Evolutionary conservation across 2,113 vertebrate genomes (phyloP).

Genomic region (Poeciliopsis occidentalis): DNA sequence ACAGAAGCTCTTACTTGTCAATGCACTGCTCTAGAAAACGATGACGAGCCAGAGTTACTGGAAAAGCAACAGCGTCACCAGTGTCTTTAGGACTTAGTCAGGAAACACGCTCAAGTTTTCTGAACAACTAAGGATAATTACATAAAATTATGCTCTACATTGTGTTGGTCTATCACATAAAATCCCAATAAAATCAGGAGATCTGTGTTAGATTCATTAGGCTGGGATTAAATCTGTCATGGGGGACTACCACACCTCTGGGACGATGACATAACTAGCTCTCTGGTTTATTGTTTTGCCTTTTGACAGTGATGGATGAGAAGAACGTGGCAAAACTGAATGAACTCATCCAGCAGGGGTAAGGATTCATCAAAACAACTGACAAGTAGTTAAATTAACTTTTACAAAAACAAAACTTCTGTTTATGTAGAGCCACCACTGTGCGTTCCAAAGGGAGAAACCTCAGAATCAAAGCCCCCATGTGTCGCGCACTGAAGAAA

Average conservation of each 20-base stretch:
- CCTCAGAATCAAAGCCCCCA: slow-evolving; percentile 95
- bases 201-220: background rate
- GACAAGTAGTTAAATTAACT: background rate
- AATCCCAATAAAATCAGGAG: background rate
- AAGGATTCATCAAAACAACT: slow-evolving; percentile 11
- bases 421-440: slow-evolving; percentile 88
- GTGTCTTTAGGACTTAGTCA: no score
- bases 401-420: background rate
- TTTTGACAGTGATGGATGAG: slow-evolving; percentile 93
- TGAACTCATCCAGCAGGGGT: slow-evolving; percentile 97
- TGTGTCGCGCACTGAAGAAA: slow-evolving; percentile 97
- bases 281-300: slow-evolving; percentile 41
- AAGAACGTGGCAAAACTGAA: slow-evolving; percentile 97
- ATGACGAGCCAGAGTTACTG: no score
- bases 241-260: slow-evolving; percentile 23
- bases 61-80: no score
- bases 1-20: no score
- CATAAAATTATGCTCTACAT: no score
- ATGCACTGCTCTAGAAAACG: no score
- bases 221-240: slow-evolving; percentile 40
- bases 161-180: background rate
- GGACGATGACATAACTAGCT: slow-evolving; percentile 24
- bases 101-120: no score
- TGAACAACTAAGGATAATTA: no score
- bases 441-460: slow-evolving; percentile 98